Evolutionary conservation across 2,113 vertebrate species (phyloP).

Genomic region (Andinoacara biseriatus): DNA sequence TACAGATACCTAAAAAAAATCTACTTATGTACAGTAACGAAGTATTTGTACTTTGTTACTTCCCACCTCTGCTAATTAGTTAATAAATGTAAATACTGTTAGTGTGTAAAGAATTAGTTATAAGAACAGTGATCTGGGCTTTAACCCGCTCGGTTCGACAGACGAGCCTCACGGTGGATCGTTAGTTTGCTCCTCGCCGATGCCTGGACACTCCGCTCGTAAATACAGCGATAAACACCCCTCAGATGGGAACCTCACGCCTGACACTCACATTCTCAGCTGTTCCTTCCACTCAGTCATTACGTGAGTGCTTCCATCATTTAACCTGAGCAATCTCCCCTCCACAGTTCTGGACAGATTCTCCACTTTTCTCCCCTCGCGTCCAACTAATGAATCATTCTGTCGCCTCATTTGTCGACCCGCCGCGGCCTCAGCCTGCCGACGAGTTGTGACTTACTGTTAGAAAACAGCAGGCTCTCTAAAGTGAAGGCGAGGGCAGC

Average conservation of each 20-base stretch:
- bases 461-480: neutral
- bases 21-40: too few species aligned
- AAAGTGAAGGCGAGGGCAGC: neutral
- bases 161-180: slow-evolving; percentile 20
- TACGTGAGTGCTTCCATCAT: slow-evolving; percentile 62
- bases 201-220: slow-evolving; percentile 43
- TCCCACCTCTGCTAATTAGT: too few species aligned
- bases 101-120: neutral
- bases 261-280: slow-evolving; percentile 81
- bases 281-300: slow-evolving; percentile 72
- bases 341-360: slow-evolving; percentile 20
- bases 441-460: neutral
- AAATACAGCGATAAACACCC: slow-evolving; percentile 79
- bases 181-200: slow-evolving; percentile 48
- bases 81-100: neutral
- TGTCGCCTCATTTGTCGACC: slow-evolving; percentile 1
- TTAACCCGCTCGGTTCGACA: neutral
- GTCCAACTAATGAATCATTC: slow-evolving; percentile 16
- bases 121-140: too few species aligned
- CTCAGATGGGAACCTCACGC: slow-evolving; percentile 53
- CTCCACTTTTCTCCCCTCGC: slow-evolving; percentile 13
- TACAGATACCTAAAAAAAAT: too few species aligned
- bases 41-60: too few species aligned
- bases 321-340: slow-evolving; percentile 51
- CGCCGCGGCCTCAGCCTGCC: neutral